Evolutionary conservation across 2,113 vertebrate genomes (phyloP).

Genomic region (Scopus umbretta): DNA sequence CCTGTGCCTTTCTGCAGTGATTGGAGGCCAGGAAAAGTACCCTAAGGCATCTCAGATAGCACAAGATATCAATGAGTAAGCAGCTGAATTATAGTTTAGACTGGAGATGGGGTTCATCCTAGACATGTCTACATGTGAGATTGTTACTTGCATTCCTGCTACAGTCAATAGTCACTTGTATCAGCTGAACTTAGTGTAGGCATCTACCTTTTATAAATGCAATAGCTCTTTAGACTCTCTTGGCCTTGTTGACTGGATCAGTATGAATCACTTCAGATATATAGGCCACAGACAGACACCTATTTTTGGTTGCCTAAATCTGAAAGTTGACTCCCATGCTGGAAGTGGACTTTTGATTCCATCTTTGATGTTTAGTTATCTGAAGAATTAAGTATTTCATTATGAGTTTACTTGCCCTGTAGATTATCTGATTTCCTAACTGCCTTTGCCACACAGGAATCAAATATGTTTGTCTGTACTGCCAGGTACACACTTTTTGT

Average conservation of each 20-base stretch:
- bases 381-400: background rate
- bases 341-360: background rate
- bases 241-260: background rate
- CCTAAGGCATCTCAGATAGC: background rate
- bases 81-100: background rate
- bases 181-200: background rate
- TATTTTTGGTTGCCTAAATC: background rate
- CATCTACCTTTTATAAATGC: background rate
- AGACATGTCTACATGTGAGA: background rate
- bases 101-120: background rate
- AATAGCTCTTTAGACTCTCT: background rate
- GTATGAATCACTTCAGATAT: background rate
- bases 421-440: background rate
- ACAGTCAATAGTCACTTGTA: background rate
- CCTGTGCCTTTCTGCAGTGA: background rate
- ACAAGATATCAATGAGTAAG: background rate
- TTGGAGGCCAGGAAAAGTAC: background rate
- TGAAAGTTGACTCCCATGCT: background rate
- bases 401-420: background rate
- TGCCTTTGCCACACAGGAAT: background rate
- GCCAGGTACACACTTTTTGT: background rate
- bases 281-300: background rate
- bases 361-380: background rate
- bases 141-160: background rate
- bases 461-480: background rate